phyloP scores from a whole-genome alignment of 2,888 invertebrate genomes.

The Thalpophila matura region DNA sequence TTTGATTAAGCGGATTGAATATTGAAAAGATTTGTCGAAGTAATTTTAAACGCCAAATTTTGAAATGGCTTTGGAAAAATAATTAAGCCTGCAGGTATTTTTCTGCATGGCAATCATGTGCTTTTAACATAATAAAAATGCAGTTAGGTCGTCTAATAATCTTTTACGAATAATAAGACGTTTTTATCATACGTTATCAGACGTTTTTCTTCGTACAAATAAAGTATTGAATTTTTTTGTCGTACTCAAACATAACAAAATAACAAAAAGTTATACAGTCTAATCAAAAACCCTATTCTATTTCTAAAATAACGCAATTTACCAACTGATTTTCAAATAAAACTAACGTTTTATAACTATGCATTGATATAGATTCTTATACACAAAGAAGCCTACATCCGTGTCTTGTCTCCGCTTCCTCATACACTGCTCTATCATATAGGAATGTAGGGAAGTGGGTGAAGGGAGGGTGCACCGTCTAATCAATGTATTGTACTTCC shows the following conservation, averaged over 20 bases:
- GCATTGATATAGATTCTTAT: neutral
- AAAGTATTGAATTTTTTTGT: too few relatives aligned
- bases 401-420: conserved; percentile 70
- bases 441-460: conserved; percentile 53
- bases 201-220: too few relatives aligned
- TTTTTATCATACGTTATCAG: too few relatives aligned
- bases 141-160: neutral
- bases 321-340: too few relatives aligned
- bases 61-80: conserved; percentile 5
- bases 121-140: neutral
- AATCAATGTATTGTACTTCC: conserved; percentile 55
- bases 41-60: neutral
- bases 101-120: neutral
- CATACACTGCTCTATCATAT: conserved; percentile 39
- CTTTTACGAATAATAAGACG: neutral
- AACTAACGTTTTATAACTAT: neutral
- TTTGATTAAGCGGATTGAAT: conserved; percentile 40
- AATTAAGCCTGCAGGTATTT: neutral
- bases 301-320: too few relatives aligned
- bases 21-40: conserved; percentile 10
- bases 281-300: too few relatives aligned
- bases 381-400: conserved; percentile 60
- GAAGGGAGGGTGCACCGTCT: conserved; percentile 51
- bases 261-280: too few relatives aligned
- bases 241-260: too few relatives aligned